Base-by-base conservation (phyloP, 2,888 invertebrate species). In the Rhagonycha lutea region DNA sequence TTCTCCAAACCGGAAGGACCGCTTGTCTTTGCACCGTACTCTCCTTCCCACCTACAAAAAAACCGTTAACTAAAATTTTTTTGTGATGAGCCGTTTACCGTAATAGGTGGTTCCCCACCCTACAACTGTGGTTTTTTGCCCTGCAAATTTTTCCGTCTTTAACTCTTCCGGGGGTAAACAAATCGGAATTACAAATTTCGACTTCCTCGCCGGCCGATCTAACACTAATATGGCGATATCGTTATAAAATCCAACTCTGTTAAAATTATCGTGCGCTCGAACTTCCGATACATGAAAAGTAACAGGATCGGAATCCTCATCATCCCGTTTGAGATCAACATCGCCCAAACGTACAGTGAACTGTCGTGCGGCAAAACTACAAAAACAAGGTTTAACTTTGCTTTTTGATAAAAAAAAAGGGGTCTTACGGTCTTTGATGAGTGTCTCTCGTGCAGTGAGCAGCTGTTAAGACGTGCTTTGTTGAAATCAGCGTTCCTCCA, bases 391-490 rank as follows among this genome's bases (percentile, higher is more conserved):
- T 71, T 70, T 18, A 32, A 47, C 2, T 32, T 23, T 23, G 29
- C 10, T 14, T 32, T 63, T 12, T 14, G 3, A 61, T 12, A 12
- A n/a, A 61, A 61, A 60, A 73, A 18, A 23, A 2, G 62, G 3
- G 24, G 32, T 71, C 32, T 91, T 88, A 97, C 96, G 95, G 95
- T 86, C 95, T 92, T 85, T 97, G 97, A 82, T 94, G 92, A 0
- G 95, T 94, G 86, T 97, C 97, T 79, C 95, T 91, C 0, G 98
- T 97, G 84, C 98, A 98, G 90, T 98, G 98, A 0, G 98, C 97
- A 0, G 98, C 97, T 0, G 97, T 97, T 7, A 98, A 84, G 83
- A 96, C 91, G 85, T 96, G 95, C 69, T 92, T 91, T 60, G 92
- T 89, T n/a, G 94, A 94, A 68, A 98, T 93, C 65, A 98, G 88